Percentiles rank a stretch among this genome's conserved stretches.
Conservation (phyloP, 2,797 vertebrate genomes). For the Acestrorhynchus altus region DNA sequence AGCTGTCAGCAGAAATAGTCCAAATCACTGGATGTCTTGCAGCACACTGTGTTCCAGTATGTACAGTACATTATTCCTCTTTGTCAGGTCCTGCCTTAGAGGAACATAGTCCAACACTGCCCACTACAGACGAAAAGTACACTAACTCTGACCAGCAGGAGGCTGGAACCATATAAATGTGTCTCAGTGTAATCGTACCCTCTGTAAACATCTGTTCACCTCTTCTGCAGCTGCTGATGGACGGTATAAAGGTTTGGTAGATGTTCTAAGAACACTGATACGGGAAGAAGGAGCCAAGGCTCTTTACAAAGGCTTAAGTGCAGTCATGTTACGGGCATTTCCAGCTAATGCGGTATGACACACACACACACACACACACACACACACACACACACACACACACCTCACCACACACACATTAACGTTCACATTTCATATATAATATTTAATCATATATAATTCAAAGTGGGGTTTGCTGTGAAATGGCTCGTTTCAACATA, state of each 20-base stretch:
- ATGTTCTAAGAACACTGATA: constrained; percentile 75
- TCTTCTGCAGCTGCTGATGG: constrained; percentile 73
- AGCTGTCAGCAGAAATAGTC: too few relatives aligned
- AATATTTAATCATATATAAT: neutral
- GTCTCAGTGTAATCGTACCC: neutral
- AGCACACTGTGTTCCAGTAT: too few relatives aligned
- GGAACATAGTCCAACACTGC: neutral
- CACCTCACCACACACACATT: constrained; percentile 8
- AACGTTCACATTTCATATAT: too few relatives aligned
- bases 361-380: neutral
- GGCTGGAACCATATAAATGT: neutral
- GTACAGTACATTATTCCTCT: too few relatives aligned
- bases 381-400: neutral
- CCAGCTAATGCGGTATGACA: constrained; percentile 80
- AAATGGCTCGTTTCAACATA: too few relatives aligned
- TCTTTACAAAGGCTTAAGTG: constrained; percentile 82
- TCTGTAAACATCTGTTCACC: neutral
- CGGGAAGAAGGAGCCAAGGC: constrained; percentile 74
- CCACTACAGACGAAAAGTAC: too few relatives aligned
- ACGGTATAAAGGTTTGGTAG: constrained; percentile 72
- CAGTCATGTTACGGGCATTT: constrained; percentile 81
- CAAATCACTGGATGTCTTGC: too few relatives aligned
- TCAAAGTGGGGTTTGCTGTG: too few relatives aligned
- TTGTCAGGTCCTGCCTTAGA: neutral
- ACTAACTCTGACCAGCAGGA: too few relatives aligned